A percentile compares a stretch with the other conserved stretches of the same genome.
Conservation (phyloP, 2,888 invertebrate species). For the Syrphus vitripennis region DNA sequence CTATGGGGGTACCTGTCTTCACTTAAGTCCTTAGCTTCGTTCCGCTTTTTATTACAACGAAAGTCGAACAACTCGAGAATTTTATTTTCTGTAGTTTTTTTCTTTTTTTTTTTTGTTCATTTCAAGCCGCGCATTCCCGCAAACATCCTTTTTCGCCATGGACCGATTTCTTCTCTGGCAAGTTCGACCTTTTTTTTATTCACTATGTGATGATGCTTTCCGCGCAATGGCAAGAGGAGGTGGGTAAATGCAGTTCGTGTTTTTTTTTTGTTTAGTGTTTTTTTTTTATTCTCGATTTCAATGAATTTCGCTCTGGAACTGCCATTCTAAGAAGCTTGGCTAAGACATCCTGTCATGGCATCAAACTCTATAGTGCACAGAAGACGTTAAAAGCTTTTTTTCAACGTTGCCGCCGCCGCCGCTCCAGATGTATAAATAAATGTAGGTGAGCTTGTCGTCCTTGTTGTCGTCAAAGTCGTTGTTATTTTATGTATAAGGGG, state of each 20-base stretch:
- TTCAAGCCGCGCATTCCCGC: slow-evolving; percentile 20
- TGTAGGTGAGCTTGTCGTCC: slow-evolving; percentile 49
- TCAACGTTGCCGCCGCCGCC: not conserved
- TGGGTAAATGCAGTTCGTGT: slow-evolving; percentile 50
- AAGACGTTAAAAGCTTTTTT: slow-evolving; percentile 67
- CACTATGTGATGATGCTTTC: not conserved
- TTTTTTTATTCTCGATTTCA: slow-evolving; percentile 66
- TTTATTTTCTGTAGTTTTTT: slow-evolving; percentile 41
- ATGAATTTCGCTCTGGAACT: slow-evolving; percentile 54
- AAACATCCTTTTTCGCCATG: not conserved
- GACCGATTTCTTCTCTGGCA: slow-evolving; percentile 1
- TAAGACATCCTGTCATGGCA: slow-evolving; percentile 70
- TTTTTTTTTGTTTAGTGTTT: slow-evolving; percentile 8
- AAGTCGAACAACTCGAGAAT: slow-evolving; percentile 70
- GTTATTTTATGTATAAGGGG: not conserved
- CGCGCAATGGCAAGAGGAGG: not conserved
- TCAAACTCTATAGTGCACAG: slow-evolving; percentile 61
- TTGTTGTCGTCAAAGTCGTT: slow-evolving; percentile 35
- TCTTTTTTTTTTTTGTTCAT: not conserved
- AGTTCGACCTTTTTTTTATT: slow-evolving; percentile 8
- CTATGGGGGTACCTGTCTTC: slow-evolving; percentile 63
- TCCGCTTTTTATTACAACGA: slow-evolving; percentile 60
- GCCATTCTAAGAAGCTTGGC: slow-evolving; percentile 47
- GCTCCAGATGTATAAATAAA: slow-evolving; percentile 16
- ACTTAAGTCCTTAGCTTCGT: slow-evolving; percentile 62